phyloP scores from a whole-genome alignment of 2,888 invertebrate species.

The Creontiades dilutus region DNA sequence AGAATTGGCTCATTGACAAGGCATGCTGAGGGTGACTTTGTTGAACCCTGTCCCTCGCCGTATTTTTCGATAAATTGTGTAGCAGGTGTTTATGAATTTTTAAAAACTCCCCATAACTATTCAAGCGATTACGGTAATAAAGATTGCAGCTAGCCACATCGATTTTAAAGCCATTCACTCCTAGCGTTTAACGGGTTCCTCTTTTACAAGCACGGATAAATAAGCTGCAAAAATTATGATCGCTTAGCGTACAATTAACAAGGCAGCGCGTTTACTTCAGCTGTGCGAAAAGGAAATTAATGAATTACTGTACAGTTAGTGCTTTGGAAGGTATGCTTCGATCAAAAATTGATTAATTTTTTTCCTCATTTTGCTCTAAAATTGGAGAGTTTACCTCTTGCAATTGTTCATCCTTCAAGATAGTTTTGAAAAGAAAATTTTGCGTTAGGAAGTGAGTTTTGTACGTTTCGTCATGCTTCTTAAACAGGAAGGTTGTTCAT shows the following conservation, averaged over 20 bases:
- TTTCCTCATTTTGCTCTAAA: conserved; percentile 26
- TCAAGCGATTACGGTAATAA: not conserved
- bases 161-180: conserved; percentile 37
- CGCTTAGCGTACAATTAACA: conserved; percentile 46
- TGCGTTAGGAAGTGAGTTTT: not conserved
- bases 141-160: conserved; percentile 8
- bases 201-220: conserved; percentile 45
- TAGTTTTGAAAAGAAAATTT: conserved; percentile 53
- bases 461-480: not conserved
- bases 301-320: conserved; percentile 61
- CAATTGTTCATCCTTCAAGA: conserved; percentile 58
- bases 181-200: conserved; percentile 1
- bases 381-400: conserved; percentile 62
- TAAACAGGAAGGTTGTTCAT: not conserved
- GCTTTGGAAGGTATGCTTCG: conserved; percentile 44
- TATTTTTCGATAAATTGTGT: too few relatives aligned
- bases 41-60: too few relatives aligned
- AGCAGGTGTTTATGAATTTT: not conserved
- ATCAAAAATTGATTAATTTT: conserved; percentile 39
- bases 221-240: conserved; percentile 56
- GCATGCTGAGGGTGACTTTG: too few relatives aligned
- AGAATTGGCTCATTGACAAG: too few relatives aligned
- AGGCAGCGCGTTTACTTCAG: conserved; percentile 55
- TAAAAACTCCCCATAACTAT: not conserved
- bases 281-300: conserved; percentile 60